These are phyloP conservation scores for Harmothoe impar DNA, from an alignment of 2,888 invertebrate species.

Conservation along the genomic window DNA sequence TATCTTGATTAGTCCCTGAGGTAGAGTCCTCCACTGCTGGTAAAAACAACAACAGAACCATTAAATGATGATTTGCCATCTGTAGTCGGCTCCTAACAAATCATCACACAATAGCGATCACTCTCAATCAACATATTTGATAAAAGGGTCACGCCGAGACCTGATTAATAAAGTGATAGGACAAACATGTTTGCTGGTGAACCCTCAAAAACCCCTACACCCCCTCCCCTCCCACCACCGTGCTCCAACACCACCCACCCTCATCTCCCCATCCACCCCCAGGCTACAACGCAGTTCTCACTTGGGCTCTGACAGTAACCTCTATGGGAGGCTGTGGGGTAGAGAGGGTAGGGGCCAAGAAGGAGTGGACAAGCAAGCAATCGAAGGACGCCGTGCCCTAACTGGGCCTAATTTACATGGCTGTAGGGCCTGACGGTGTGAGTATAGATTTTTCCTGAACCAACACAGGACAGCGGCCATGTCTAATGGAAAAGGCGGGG, in stretches of 20 bases:
- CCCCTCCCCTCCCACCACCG: neutral
- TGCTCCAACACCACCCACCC: neutral
- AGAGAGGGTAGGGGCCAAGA: neutral
- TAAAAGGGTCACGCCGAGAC: neutral
- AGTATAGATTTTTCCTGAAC: conserved; percentile 60
- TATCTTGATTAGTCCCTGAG: neutral
- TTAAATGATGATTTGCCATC: conserved; percentile 54
- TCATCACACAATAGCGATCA: conserved; percentile 57
- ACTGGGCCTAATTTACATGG: conserved; percentile 56
- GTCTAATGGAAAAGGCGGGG: conserved; percentile 62
- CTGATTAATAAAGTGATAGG: conserved; percentile 44
- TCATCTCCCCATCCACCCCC: neutral
- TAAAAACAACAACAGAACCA: neutral
- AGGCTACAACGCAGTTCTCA: neutral
- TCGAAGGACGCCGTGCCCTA: conserved; percentile 39
- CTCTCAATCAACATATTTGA: conserved; percentile 54
- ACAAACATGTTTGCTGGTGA: conserved; percentile 55
- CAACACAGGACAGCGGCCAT: conserved; percentile 47
- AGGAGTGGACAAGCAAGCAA: conserved; percentile 54
- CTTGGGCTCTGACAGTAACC: neutral
- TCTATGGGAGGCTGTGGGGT: neutral
- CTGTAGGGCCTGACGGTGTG: conserved; percentile 34
- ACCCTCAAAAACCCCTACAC: neutral
- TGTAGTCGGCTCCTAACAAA: conserved; percentile 24
- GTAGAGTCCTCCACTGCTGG: neutral